These are phyloP conservation scores for Notarius quadriscutis DNA, from an alignment of 2,113 vertebrate species.

Conservation along the genomic window DNA sequence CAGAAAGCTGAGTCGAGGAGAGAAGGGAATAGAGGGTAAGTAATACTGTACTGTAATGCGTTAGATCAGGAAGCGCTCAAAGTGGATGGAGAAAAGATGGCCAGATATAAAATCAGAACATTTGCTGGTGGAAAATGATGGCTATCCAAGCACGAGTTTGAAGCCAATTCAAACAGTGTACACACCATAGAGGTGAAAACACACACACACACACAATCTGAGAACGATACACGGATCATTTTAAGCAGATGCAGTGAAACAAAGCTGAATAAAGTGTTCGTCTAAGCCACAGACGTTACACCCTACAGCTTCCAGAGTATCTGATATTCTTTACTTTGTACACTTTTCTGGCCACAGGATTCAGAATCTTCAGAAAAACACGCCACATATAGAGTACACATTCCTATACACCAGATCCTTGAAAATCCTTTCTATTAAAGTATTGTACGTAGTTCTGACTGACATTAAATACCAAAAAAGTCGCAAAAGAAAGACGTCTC, in stretches of 20 bases:
- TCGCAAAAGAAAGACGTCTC: neutral
- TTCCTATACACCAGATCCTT: neutral
- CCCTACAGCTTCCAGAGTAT: neutral
- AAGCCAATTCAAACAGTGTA: neutral
- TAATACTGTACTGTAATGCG: conserved; percentile 14
- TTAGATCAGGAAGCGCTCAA: conserved; percentile 23
- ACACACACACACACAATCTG: too few species aligned
- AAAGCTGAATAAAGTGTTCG: neutral
- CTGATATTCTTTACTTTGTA: neutral
- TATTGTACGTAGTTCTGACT: neutral
- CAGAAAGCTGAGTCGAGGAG: neutral
- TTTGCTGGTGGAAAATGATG: neutral
- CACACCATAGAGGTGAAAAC: neutral
- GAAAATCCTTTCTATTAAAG: neutral
- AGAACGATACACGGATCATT: neutral
- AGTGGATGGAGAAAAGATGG: neutral
- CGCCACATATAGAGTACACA: too few species aligned
- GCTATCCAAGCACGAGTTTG: neutral
- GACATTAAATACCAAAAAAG: neutral
- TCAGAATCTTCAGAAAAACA: neutral
- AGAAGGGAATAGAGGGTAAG: conserved; percentile 20
- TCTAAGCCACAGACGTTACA: neutral
- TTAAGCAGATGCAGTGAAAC: neutral
- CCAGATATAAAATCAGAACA: neutral
- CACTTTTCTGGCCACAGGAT: neutral